phyloP scores from a whole-genome alignment of 2,888 invertebrate species.

The Netelia virgata region DNA sequence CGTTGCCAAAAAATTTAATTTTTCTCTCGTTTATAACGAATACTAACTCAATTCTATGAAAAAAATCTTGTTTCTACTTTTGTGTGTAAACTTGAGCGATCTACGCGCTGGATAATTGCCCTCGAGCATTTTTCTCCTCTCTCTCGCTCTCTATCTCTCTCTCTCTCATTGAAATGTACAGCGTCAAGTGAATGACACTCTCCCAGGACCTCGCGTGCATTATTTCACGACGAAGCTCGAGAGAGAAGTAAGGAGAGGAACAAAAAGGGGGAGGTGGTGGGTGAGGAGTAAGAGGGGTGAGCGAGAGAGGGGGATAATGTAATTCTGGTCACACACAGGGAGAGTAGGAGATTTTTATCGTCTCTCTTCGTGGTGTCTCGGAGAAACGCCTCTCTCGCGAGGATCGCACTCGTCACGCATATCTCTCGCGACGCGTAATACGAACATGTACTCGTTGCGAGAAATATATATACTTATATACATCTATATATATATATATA shows the following conservation, averaged over 20 bases:
- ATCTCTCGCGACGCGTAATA: constrained; percentile 56
- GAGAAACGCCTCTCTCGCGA: constrained; percentile 74
- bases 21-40: too few species aligned
- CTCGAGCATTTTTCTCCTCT: constrained; percentile 13
- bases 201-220: constrained; percentile 78
- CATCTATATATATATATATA: neutral
- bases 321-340: constrained; percentile 81
- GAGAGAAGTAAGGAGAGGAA: neutral
- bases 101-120: constrained; percentile 59
- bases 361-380: constrained; percentile 73
- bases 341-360: constrained; percentile 80
- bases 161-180: constrained; percentile 78
- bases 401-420: constrained; percentile 75
- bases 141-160: constrained; percentile 16
- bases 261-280: constrained; percentile 58
- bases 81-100: constrained; percentile 1
- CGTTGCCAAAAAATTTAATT: too few species aligned
- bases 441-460: constrained; percentile 18
- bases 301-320: constrained; percentile 73
- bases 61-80: neutral
- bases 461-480: neutral
- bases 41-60: too few species aligned
- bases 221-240: constrained; percentile 75
- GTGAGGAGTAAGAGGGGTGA: constrained; percentile 70
- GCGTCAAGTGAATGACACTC: constrained; percentile 75